Evolutionary conservation across 1,140 invertebrate species (phyloP), one percentile per base, ranked within the genome.

Genomic region (Calephelis nemesis): DNA sequence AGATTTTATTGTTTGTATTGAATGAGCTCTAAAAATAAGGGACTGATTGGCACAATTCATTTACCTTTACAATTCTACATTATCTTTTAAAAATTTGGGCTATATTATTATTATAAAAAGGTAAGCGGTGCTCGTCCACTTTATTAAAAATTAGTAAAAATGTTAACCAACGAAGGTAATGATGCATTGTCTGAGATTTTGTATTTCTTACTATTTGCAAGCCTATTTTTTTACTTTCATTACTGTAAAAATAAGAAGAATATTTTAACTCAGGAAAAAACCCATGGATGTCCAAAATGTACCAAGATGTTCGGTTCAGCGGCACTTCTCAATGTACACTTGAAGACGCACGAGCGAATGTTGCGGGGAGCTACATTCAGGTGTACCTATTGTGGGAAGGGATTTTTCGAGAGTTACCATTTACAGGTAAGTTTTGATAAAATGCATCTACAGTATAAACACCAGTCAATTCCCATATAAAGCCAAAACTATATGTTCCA

Each of bases 281-380:
- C 92, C 0, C 93, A 93, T 67, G 90, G 82, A 0, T 95, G 94
- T 72, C 79, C 87, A 0, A 84, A 92, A 30, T 95, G 94, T 76
- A 91, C 92, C 1, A 94, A 94, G 78, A 92, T 88, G 69, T 95
- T 95, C 74, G 93, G 93, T 0, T 94, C 94, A n/a, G 90, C 91
- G 47, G 92, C 93, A 13, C 91, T 94, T n/a, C 84, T 95, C 12
- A 93, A 92, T 62, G 92, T 93, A 60, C 94, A 95, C 69, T 87
- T 93, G 69, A 93, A 94, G 47, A 93, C 92, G 0, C 94, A 95
- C 76, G 87, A 87, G 69, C 68, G 84, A 0, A 68, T 78, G 7
- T 63, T 76, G n/a, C 68, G 82, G 0, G 89, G 87, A 0, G 76
- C 83, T 40, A 84, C 81, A 0, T 87, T 82, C 77, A 68, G 80